Evolutionary conservation across 92 coral and sea anemone species (phyloP).

Genomic region (Siderastrea radians): DNA sequence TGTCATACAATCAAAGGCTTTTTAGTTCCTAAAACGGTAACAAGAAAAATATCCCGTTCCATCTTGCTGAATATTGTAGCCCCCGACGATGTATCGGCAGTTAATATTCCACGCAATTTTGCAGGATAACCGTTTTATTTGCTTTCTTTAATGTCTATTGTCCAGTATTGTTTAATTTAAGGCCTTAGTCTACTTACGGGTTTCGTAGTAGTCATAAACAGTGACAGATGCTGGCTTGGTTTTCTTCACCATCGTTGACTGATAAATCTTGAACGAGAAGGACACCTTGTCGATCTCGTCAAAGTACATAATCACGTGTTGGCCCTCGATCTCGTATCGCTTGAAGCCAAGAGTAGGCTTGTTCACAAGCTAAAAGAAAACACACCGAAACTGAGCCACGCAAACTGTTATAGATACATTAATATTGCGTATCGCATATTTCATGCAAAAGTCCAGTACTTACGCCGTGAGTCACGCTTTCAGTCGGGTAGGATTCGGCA

Average conservation of each 20-base stretch:
- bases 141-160: too few species aligned
- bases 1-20: too few species aligned
- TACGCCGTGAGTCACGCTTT: too few species aligned
- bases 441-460: too few species aligned
- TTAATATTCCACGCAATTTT: too few species aligned
- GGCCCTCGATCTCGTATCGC: constrained; percentile 86
- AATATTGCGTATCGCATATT: not conserved
- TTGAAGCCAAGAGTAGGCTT: constrained; percentile 59
- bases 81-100: too few species aligned
- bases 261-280: constrained; percentile 80
- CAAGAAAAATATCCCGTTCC: too few species aligned
- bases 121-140: too few species aligned
- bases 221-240: constrained; percentile 89
- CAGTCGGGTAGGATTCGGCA: too few species aligned
- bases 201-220: constrained; percentile 95
- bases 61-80: too few species aligned
- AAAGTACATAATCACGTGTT: constrained; percentile 85
- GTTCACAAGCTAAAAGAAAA: constrained; percentile 73
- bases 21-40: too few species aligned
- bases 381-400: not conserved
- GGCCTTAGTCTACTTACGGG: constrained; percentile 59
- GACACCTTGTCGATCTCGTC: constrained; percentile 83
- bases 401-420: not conserved
- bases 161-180: too few species aligned
- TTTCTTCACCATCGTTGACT: constrained; percentile 84